phyloP scores from a whole-genome alignment of 2,797 vertebrate species.

The Argya squamiceps region DNA sequence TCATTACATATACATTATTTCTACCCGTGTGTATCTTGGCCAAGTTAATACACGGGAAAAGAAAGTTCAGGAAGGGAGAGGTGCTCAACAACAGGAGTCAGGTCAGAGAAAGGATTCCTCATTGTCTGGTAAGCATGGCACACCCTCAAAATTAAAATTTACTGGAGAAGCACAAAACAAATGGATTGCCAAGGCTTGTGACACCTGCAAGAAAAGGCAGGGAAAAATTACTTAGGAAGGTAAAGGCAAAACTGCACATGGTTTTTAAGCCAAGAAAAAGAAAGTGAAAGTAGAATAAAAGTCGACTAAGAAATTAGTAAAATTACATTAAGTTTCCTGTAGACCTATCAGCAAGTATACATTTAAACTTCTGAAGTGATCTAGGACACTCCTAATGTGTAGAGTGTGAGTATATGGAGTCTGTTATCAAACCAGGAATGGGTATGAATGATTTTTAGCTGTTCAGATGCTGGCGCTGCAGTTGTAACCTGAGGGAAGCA shows the following conservation, averaged over 20 bases:
- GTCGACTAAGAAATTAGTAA: neutral
- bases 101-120: neutral
- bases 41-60: neutral
- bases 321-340: neutral
- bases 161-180: neutral
- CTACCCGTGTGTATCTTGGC: neutral
- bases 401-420: neutral
- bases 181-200: neutral
- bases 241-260: neutral
- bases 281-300: neutral
- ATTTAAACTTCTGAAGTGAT: neutral
- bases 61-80: neutral
- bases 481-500: neutral
- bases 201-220: neutral
- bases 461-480: neutral
- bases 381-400: neutral
- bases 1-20: neutral
- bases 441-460: neutral
- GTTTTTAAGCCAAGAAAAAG: neutral
- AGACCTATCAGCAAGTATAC: neutral
- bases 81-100: neutral
- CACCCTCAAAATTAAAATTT: neutral
- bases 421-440: neutral
- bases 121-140: neutral
- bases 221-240: neutral